Conservation (phyloP, 2,888 invertebrate species). For the Lycophotia porphyrea region DNA sequence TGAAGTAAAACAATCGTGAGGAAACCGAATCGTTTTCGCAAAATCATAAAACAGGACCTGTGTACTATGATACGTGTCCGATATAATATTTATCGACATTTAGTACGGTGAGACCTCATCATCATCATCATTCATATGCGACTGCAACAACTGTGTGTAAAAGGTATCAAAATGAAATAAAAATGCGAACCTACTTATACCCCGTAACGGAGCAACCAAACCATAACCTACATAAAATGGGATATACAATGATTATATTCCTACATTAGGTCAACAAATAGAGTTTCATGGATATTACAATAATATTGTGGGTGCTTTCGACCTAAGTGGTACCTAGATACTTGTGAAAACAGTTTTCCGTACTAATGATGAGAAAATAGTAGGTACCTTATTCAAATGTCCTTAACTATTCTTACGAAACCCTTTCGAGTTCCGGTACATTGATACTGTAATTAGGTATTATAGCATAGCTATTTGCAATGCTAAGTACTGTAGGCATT, state of each 20-base stretch:
- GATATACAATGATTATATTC: neutral
- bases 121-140: no score
- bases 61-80: no score
- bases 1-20: neutral
- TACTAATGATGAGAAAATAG: neutral
- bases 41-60: no score
- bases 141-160: no score
- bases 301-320: neutral
- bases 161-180: no score
- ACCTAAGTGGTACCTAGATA: neutral
- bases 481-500: neutral
- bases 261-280: neutral
- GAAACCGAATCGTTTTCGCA: neutral
- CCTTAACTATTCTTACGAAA: neutral
- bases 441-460: neutral
- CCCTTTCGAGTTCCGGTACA: neutral
- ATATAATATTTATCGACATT: no score
- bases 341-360: neutral
- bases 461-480: neutral
- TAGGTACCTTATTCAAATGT: neutral
- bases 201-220: neutral
- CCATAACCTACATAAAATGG: neutral
- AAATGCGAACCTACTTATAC: neutral
- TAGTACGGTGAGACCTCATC: no score
- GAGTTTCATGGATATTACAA: neutral